Evolutionary conservation across 2,888 invertebrate genomes (phyloP), one percentile per base, ranked within the genome.

Genomic region (Diogma glabrata): DNA sequence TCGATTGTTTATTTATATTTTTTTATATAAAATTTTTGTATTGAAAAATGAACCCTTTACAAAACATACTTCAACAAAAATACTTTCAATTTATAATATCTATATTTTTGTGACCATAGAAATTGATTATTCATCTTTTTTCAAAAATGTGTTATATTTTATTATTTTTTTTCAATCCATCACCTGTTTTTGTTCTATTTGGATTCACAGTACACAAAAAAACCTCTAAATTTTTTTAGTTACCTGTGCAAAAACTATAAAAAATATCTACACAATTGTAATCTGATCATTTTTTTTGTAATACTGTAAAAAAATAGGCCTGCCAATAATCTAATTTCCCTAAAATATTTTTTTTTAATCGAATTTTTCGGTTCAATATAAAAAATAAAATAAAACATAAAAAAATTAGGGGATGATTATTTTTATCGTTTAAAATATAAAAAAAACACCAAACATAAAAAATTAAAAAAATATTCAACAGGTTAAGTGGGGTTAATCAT

Each of bases 401-500:
- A 43, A 43, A 43, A 22, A 43, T 22, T 9, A 8, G 28, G 10
- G 20, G n/a, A 2, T n/a, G 22, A 12, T 22, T 43, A 20, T 40
- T 40, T 40, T 19, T 43, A 14, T 28, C 10, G 20, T 22, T 43
- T 12, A 7, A 12, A 28, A 12, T n/a, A 14, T 2, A 23, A 2
- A 43, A 43, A n/a, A 20, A 43, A 20, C 43, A 43, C 22, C 43
- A 10, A 20, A 19, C 10, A 19, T 19, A 40, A 19, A 4, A 40
- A 4, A 38, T 10, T 8, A 14, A 33, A 33, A 12, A 36, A 36
- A 45, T 20, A 24, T 24, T 46, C 46, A 26, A 46, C 46, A 46
- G 46, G 46, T 46, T 46, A 46, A 46, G 26, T 46, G 46, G 46
- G 46, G 46, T 46, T 46, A 46, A 46, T 46, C 46, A 24, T 26